Evolutionary conservation across 2,797 vertebrate species (phyloP).

Genomic region (Sebastes alutus): DNA sequence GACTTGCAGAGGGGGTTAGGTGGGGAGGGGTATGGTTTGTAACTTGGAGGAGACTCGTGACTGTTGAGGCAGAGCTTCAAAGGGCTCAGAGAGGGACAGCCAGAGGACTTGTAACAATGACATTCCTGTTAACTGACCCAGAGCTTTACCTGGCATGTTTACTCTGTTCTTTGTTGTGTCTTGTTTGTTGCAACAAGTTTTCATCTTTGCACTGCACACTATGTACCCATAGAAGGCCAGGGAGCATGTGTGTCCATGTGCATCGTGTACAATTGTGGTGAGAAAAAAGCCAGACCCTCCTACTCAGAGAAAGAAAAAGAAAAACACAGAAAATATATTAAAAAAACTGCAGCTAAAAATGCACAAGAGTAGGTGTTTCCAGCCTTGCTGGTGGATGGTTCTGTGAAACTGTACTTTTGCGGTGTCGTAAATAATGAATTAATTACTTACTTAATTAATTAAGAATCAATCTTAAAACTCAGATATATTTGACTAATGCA

Average conservation of each 20-base stretch:
- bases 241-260: constrained; percentile 24
- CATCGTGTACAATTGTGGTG: not conserved
- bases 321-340: not conserved
- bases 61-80: constrained; percentile 17
- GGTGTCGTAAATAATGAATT: fast-evolving
- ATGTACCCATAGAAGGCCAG: constrained; percentile 2
- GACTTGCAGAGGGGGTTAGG: not conserved
- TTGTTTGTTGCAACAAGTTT: constrained; percentile 2
- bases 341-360: constrained; percentile 1
- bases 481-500: not conserved
- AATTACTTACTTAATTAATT: no score
- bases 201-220: constrained; percentile 25
- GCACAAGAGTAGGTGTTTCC: not conserved
- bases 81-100: constrained; percentile 6
- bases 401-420: not conserved
- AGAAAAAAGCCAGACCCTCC: not conserved
- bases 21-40: constrained; percentile 24
- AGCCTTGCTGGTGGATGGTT: not conserved
- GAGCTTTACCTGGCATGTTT: constrained; percentile 36
- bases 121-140: constrained; percentile 56
- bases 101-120: constrained; percentile 31
- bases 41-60: constrained; percentile 41
- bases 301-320: not conserved
- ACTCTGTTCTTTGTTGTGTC: not conserved
- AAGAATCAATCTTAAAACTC: not conserved